Evolutionary conservation across 2,113 vertebrate genomes (phyloP), one percentile per base, ranked within the genome.

Genomic region (Microtus pennsylvanicus): DNA sequence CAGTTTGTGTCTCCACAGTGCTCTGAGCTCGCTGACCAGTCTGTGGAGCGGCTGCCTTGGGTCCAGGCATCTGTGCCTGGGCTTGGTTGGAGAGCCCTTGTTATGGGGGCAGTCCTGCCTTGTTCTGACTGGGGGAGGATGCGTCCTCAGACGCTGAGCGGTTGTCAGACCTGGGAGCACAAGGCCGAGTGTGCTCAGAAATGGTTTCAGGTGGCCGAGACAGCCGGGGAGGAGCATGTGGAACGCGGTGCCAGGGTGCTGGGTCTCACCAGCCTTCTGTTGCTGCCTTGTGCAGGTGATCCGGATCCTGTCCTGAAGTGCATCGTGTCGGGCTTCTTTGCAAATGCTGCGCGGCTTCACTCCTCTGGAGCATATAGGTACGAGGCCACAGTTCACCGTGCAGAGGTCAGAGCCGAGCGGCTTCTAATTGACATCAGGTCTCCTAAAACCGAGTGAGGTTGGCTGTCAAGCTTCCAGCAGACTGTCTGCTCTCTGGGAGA

Each of bases 321-420:
- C 97, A 99, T 99, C 67, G 99, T 99, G 70, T 99, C 99, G 7
- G 99, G 99, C 50, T 99, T 99, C 98, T 99, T 99, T 95, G 98
- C 99, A 16, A 99, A 99, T 0, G 99, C 99, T 4, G 99, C 99
- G 11, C 99, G 99, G 89, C 98, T 99, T 97, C 99, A 99, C 97
- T 99, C 99, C 85, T 99, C 99, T 0, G 99, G 99, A 93, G 99
- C 99, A 94, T 99, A 99, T 96, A 99, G 99, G 99, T 99, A 98
- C 13, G 2, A 0, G 65, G 47, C 30, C 10, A 28, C 7, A 67
- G 83, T 33, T 38, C 61, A 33, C 50, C 19, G 21, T 24, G 89
- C 61, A 55, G 55, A n/a, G 14, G 58, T 74, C 82, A 45, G 38
- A 92, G 30, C 87, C 28, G 26, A 55, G 72, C 75, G 26, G 26